These are phyloP conservation scores for Salvator merianae DNA, from an alignment of 2,113 vertebrate species.

Conservation along the genomic window DNA sequence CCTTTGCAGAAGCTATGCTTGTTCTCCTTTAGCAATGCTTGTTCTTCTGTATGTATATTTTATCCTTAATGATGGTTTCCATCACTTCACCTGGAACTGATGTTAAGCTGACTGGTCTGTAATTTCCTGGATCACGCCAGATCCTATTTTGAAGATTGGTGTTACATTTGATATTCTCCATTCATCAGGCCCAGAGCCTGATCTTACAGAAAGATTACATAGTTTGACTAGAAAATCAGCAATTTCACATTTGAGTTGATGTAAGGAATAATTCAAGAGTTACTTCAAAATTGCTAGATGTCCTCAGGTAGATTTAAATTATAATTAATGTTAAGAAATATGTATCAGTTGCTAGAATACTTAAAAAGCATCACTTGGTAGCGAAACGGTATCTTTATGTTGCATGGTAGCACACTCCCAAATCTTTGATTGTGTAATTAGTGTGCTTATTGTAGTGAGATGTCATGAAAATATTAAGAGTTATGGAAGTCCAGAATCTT, in stretches of 20 bases:
- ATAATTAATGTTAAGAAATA: not conserved
- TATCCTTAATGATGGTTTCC: too few relatives aligned
- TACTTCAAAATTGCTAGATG: not conserved
- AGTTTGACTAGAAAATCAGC: too few relatives aligned
- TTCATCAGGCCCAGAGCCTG: too few relatives aligned
- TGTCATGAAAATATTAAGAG: not conserved
- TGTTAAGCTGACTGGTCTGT: too few relatives aligned
- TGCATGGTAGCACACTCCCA: not conserved
- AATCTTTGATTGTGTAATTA: not conserved
- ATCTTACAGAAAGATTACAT: too few relatives aligned
- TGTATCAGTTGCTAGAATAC: not conserved
- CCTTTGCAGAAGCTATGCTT: too few relatives aligned
- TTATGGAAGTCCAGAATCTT: not conserved
- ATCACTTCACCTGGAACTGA: too few relatives aligned
- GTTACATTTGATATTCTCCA: too few relatives aligned
- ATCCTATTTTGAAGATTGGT: too few relatives aligned
- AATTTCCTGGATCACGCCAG: too few relatives aligned
- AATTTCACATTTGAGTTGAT: not conserved
- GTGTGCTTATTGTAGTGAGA: not conserved
- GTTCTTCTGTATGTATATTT: too few relatives aligned
- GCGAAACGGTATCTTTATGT: not conserved
- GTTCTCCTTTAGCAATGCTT: too few relatives aligned
- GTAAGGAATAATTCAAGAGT: not conserved
- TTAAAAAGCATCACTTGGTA: not conserved
- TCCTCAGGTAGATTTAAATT: not conserved